phyloP scores from a whole-genome alignment of 2,113 vertebrate genomes.

The Zosterops lateralis region DNA sequence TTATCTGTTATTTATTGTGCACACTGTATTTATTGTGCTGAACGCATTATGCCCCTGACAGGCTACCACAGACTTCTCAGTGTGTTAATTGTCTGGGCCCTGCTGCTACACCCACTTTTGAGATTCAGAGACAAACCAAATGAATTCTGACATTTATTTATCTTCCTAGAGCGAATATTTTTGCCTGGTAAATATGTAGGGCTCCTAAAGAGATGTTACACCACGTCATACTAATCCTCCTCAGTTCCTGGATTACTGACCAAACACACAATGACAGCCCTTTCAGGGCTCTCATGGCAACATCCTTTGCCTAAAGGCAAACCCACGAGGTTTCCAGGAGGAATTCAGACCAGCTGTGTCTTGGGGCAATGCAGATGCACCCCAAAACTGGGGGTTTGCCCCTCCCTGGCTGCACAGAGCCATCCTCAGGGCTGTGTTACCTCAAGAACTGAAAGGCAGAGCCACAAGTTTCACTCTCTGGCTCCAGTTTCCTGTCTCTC shows the following conservation, averaged over 20 bases:
- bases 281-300: background rate
- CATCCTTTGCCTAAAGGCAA: background rate
- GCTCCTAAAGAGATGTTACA: background rate
- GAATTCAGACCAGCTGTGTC: background rate
- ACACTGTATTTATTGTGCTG: background rate
- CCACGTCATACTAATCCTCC: background rate
- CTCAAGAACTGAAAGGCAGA: background rate
- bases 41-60: background rate
- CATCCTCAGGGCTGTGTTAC: background rate
- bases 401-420: background rate
- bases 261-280: background rate
- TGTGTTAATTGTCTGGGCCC: background rate
- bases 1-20: constrained; percentile 22
- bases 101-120: background rate
- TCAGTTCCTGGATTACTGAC: background rate
- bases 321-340: background rate
- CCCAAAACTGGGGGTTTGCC: background rate
- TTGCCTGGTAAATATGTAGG: background rate
- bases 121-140: background rate
- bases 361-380: background rate
- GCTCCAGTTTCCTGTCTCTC: background rate
- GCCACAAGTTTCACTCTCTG: background rate
- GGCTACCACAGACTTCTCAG: background rate
- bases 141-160: background rate
- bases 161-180: background rate